Evolutionary conservation across 2,888 invertebrate genomes (phyloP).

Genomic region (Drosophila anomalipes): DNA sequence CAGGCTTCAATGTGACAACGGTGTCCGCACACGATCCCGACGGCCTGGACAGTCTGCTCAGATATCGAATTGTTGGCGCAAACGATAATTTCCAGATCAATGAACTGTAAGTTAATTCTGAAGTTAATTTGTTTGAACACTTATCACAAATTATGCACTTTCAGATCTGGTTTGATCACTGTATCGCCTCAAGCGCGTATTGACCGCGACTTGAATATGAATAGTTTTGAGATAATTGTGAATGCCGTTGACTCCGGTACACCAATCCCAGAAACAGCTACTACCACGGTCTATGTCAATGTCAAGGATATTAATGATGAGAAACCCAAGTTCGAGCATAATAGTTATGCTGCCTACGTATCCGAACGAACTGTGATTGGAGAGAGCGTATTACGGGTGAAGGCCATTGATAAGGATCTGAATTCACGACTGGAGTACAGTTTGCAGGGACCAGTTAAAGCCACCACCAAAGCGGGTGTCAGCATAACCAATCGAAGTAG

Average conservation of each 20-base stretch:
- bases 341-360: slow-evolving; percentile 89
- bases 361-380: slow-evolving; percentile 89
- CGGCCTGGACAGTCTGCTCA: slow-evolving; percentile 89
- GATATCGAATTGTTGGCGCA: slow-evolving; percentile 91
- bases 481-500: slow-evolving; percentile 87
- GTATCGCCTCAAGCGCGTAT: slow-evolving; percentile 90
- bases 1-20: slow-evolving; percentile 89
- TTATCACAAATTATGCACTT: background rate
- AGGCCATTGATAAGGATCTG: slow-evolving; percentile 90
- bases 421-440: slow-evolving; percentile 89
- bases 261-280: slow-evolving; percentile 92
- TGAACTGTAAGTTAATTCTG: slow-evolving; percentile 87
- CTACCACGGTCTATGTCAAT: slow-evolving; percentile 90
- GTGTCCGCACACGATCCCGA: slow-evolving; percentile 92
- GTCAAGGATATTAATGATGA: slow-evolving; percentile 93
- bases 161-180: slow-evolving; percentile 89
- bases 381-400: slow-evolving; percentile 88
- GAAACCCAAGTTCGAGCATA: slow-evolving; percentile 90
- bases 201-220: slow-evolving; percentile 89
- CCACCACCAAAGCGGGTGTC: slow-evolving; percentile 91
- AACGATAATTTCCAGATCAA: slow-evolving; percentile 92
- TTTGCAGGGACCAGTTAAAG: slow-evolving; percentile 89
- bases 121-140: background rate
- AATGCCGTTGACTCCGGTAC: slow-evolving; percentile 91
- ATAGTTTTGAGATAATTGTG: slow-evolving; percentile 90